Evolutionary conservation across 2,888 invertebrate genomes (phyloP), one percentile per base, ranked within the genome.

Genomic region (Cryptocheilus praepositus): DNA sequence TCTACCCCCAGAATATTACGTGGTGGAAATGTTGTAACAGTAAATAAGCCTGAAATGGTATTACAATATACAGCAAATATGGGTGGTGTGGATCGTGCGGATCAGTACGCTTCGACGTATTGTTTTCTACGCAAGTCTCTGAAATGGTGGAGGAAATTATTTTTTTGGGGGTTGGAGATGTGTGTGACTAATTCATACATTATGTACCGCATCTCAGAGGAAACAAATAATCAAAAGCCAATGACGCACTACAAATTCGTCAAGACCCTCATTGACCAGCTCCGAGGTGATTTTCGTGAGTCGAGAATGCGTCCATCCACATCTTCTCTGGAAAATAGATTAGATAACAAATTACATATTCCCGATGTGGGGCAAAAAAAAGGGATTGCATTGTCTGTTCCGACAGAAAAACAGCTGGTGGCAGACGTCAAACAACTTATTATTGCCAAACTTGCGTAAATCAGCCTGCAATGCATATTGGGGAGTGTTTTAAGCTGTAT

Each of bases 91-190:
- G 79, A 81, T 63, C 61, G 55, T 22, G 77, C 80, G 2, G 77
- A 81, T 63, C 78, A 78, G 28, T 80, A 77, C 61, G 67, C 71
- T 25, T 70, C 76, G 0, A 68, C 74, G 16, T 81, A 81, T 67
- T 74, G 72, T 61, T 81, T 81, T 62, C 25, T 81, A 11, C 51
- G 70, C 25, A 80, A 81, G 74, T 64, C 74, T 13, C 57, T 79
- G 8, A 79, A 83, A 71, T 81, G 79, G 79, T 77, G 81, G 78
- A 61, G 76, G 28, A 82, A 80, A 52, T 61, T 80, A 46, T 81
- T 81, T 71, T 80, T 81, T 67, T 73, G 74, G 71, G 79, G 75
- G n/a, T 46, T 80, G 60, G 72, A 81, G 70, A 70, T 76, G 43
- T 72, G 52, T 21, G 49, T 62, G 0, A 71, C 74, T 0, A 80